Percentiles rank a stretch among this genome's conserved stretches.
Evolutionary conservation across 2,888 invertebrate species (phyloP).

Genomic region (Philhelius pedissequus): DNA sequence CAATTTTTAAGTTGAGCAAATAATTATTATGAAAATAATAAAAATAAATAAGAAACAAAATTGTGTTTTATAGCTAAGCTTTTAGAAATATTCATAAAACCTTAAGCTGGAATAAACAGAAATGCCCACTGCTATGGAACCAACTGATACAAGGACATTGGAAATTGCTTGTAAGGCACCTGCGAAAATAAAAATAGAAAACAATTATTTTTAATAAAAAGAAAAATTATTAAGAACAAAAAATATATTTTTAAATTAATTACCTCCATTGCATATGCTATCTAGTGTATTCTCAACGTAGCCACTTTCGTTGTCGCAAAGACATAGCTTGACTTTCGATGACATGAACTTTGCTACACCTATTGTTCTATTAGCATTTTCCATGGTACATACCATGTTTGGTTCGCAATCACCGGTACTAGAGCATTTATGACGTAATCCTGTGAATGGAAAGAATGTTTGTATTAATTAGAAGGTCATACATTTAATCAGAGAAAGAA

Average conservation of each 20-base stretch:
- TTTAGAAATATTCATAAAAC: constrained; percentile 57
- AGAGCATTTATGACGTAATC: constrained; percentile 81
- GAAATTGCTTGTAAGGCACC: constrained; percentile 72
- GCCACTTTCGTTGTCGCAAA: constrained; percentile 82
- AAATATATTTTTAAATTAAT: constrained; percentile 28
- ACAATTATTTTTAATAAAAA: not conserved
- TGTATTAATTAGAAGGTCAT: not conserved
- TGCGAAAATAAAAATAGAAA: constrained; percentile 63
- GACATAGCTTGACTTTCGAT: constrained; percentile 81
- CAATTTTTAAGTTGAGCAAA: not conserved
- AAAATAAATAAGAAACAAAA: not conserved
- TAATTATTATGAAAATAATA: not conserved
- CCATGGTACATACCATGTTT: constrained; percentile 82
- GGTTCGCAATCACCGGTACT: constrained; percentile 83
- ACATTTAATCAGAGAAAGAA: no score
- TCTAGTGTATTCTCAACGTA: constrained; percentile 82
- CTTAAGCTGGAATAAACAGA: constrained; percentile 70
- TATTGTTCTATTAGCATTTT: constrained; percentile 80
- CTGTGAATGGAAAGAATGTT: constrained; percentile 62
- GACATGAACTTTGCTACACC: constrained; percentile 78
- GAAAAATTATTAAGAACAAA: not conserved
- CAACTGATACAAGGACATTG: constrained; percentile 72
- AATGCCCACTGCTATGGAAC: constrained; percentile 73
- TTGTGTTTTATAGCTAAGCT: not conserved
- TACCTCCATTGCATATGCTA: constrained; percentile 82